A percentile compares a stretch with the other conserved stretches of the same genome.
phyloP scores from a whole-genome alignment of 2,888 invertebrate species.

The Cerastis leucographa region DNA sequence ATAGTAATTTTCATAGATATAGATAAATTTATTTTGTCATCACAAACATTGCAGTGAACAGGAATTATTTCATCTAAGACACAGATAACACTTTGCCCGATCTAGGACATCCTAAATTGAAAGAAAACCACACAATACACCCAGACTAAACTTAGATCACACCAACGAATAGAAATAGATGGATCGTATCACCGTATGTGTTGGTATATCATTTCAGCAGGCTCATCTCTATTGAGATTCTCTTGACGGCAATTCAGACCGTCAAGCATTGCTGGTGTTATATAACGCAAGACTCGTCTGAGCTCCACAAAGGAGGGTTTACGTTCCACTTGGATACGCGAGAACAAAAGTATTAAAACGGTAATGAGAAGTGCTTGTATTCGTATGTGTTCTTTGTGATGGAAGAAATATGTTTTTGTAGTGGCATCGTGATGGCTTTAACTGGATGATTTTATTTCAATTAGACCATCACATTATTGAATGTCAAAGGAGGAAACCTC shows the following conservation, averaged over 20 bases:
- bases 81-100: neutral
- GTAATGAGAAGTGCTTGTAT: neutral
- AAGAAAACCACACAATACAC: neutral
- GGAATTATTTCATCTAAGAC: no score
- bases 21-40: no score
- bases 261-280: constrained; percentile 40
- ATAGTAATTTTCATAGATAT: no score
- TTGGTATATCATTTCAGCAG: constrained; percentile 35
- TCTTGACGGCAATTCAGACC: constrained; percentile 44
- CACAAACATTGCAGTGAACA: no score
- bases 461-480: no score
- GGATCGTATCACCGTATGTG: constrained; percentile 20
- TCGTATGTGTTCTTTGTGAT: neutral
- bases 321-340: neutral
- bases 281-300: constrained; percentile 27
- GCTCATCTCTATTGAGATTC: constrained; percentile 40
- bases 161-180: constrained; percentile 27
- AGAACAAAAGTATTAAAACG: constrained; percentile 13
- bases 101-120: neutral
- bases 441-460: neutral
- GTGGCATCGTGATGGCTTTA: neutral
- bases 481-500: no score
- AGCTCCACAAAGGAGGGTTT: constrained; percentile 19
- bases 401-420: neutral
- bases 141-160: constrained; percentile 8